These are phyloP conservation scores for Liparis tanakae DNA, from an alignment of 2,797 vertebrate genomes.

Conservation along the genomic window DNA sequence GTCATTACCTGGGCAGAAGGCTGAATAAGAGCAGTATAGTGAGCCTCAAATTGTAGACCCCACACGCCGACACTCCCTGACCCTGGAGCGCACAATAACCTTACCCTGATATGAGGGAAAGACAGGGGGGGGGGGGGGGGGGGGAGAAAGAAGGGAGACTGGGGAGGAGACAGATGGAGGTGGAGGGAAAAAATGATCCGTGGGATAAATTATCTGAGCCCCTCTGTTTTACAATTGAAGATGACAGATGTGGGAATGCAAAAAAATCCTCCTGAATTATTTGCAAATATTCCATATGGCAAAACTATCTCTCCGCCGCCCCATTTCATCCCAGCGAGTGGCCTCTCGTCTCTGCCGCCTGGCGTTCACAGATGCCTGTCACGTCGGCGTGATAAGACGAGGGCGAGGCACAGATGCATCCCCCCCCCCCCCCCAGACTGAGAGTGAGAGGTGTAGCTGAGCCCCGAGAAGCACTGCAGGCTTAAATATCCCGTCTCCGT, in stretches of 20 bases:
- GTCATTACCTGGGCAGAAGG: constrained; percentile 16
- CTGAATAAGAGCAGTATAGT: constrained; percentile 13
- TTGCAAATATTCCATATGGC: constrained; percentile 3
- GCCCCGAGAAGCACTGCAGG: constrained; percentile 66
- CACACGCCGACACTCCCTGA: constrained; percentile 18
- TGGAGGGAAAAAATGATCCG: constrained; percentile 1
- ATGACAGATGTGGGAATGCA: not conserved
- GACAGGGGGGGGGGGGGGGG: not conserved
- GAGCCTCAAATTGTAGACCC: constrained; percentile 17
- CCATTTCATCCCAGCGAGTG: constrained; percentile 45
- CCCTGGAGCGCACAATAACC: constrained; percentile 13
- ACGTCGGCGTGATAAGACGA: constrained; percentile 70
- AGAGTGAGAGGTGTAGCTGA: constrained; percentile 72
- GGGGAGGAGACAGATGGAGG: constrained; percentile 10
- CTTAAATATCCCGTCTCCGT: constrained; percentile 65
- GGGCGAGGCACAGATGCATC: constrained; percentile 44
- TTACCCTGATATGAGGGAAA: not conserved
- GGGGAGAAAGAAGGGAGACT: not conserved
- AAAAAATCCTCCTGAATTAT: not conserved
- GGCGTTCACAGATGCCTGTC: constrained; percentile 67
- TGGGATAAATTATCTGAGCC: constrained; percentile 11
- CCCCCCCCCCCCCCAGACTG: constrained; percentile 32
- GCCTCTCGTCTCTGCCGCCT: constrained; percentile 54
- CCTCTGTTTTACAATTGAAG: constrained; percentile 25
- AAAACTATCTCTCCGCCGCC: constrained; percentile 14